Evolutionary conservation across 1,140 invertebrate species (phyloP), one percentile per base, ranked within the genome.

Genomic region (Eupristina koningsbergeri): DNA sequence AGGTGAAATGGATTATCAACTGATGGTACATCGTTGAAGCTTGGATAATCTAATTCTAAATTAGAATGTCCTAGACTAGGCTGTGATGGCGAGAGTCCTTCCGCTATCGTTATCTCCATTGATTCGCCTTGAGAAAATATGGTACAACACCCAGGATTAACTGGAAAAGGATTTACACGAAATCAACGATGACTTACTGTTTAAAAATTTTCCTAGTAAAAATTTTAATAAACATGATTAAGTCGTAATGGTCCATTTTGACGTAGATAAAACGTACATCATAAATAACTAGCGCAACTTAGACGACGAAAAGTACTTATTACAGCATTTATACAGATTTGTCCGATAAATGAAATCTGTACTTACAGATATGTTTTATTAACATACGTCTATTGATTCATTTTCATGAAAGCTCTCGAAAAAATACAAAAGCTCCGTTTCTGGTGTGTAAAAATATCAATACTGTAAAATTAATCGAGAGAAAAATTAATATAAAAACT

Each of bases 1-100:
- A 84, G 81, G 83, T 61, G 81, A 86, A 88, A 84, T 88, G 86
- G 87, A 88, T 88, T 88, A 88, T 83, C 85, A 84, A 77, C 75
- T 85, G 71, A 86, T 84, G 77, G 82, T 61, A 73, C 77, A 74
- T 58, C 81, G 80, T 81, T 78, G 80, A 58, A 81, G 81, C 84
- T 81, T 69, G 83, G 77, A 79, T 87, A 87, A 87, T 86, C 82
- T 84, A 84, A 87, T 87, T 85, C 80, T 84, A 84, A 85, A 87
- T 86, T 87, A 87, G 85, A 87, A 85, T 86, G 83, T 80, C 69
- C 83, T 69, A 58, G 41, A 75, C 77, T 71, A 71, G 22, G 77
- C 83, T 29, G 41, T 17, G 13, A 29, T 74, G 26, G 45, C 75
- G 31, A 17, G 29, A 69, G 81, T 78, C 63, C 74, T 83, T 74